Conservation (phyloP, 1,140 invertebrate genomes). For the Saccostrea glomerata region DNA sequence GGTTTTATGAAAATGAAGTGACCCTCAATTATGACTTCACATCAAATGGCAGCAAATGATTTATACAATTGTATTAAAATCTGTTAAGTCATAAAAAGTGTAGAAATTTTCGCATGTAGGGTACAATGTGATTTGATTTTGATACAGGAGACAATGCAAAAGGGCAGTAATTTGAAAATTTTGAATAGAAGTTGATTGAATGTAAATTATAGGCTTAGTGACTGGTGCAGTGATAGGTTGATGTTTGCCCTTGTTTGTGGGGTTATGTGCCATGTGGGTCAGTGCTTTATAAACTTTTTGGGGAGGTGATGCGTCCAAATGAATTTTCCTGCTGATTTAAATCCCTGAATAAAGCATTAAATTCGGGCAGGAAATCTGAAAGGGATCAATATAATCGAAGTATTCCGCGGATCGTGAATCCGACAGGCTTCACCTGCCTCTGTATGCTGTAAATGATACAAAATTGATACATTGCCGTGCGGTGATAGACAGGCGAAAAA, state of each 20-base stretch:
- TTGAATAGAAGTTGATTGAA: conserved; percentile 16
- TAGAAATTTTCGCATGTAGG: conserved; percentile 19
- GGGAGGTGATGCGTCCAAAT: conserved; percentile 25
- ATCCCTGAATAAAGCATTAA: conserved; percentile 11
- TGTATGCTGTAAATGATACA: conserved; percentile 6
- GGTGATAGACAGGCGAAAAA: conserved; percentile 16
- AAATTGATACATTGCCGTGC: conserved; percentile 13
- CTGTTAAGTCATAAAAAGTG: conserved; percentile 33
- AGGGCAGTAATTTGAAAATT: conserved; percentile 15
- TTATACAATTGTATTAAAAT: conserved; percentile 26
- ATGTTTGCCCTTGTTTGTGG: conserved; percentile 20
- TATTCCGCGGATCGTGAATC: conserved; percentile 11
- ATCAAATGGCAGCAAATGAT: conserved; percentile 1
- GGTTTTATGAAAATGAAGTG: conserved; percentile 18
- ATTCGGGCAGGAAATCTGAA: conserved; percentile 14
- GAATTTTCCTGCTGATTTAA: conserved; percentile 31
- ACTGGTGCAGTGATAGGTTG: background rate
- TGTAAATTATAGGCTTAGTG: conserved; percentile 28
- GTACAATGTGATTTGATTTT: background rate
- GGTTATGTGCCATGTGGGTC: conserved; percentile 24
- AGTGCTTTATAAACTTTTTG: conserved; percentile 26
- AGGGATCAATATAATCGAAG: conserved; percentile 15
- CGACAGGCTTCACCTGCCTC: conserved; percentile 18
- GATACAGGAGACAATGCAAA: background rate
- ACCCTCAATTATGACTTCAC: conserved; percentile 17